Base-by-base conservation (phyloP, 2,797 vertebrate genomes). In the Carduelis carduelis region DNA sequence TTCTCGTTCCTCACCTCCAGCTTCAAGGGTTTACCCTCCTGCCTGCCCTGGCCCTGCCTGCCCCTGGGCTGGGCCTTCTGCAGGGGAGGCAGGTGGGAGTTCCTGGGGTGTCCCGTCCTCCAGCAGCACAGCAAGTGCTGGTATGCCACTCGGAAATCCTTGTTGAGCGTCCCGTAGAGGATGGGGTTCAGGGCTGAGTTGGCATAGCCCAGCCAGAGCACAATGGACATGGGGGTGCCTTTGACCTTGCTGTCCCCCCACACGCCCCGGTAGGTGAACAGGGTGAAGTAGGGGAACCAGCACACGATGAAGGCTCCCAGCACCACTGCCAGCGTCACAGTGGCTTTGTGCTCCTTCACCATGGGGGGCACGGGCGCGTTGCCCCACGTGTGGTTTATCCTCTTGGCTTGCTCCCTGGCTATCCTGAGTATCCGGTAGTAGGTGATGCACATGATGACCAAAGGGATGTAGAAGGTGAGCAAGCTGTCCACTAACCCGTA, bases 121-220 rank as follows among this genome's bases (percentile, higher is more conserved):
- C 95, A 61, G 93, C 98, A 98, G 91, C 64, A 98, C 89, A 99
- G 97, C 83, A 99, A 93, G 78, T 98, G 98, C 27, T 97, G 94
- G 95, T 99, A 99, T 0, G 99, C 99, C 16, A 96, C 97, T 72
- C 98, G 98, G 96, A 99, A 99, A 97, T 99, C 99, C 72, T 98
- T 98, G 97, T 99, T 99, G 50, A 99, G 97, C 0, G 98, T 98
- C 19, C 99, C 99, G 0, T 99, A 99, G 60, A 99, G 98, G 53
- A 99, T 97, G 41, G 99, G 99, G 93, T 99, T 99, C 80, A 99
- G 96, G 34, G 99, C 99, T 16, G 99, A 99, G 98, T 99, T 99
- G 90, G 98, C 90, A 0, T 99, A 99, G 79, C 99, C 99, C 81
- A 99, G 96, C 99, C 99, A 99, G 68, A 99, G 92, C 34, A 99